phyloP scores from a whole-genome alignment of 2,888 invertebrate species.

The Mythimna albipuncta region DNA sequence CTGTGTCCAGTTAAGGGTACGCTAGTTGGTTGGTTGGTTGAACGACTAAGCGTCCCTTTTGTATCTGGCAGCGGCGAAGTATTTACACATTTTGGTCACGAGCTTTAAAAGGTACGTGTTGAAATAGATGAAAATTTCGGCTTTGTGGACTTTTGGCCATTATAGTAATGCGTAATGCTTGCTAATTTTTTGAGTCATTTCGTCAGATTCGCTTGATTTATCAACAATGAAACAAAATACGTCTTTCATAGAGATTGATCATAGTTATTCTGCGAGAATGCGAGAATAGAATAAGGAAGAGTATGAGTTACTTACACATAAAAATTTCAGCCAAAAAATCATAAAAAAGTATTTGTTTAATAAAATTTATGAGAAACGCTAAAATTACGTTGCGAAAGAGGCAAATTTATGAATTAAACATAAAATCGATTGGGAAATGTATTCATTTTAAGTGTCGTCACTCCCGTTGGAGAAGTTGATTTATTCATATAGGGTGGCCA shows the following conservation, averaged over 20 bases:
- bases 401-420: slow-evolving; percentile 74
- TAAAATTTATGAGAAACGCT: slow-evolving; percentile 38
- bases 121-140: slow-evolving; percentile 30
- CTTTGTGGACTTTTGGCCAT: not conserved
- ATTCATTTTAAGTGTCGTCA: slow-evolving; percentile 69
- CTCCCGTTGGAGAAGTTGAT: slow-evolving; percentile 65
- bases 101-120: slow-evolving; percentile 7
- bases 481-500: slow-evolving; percentile 61
- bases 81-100: slow-evolving; percentile 38
- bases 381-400: slow-evolving; percentile 49
- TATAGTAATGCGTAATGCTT: not conserved
- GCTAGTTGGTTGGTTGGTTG: not conserved
- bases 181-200: slow-evolving; percentile 3
- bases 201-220: not conserved
- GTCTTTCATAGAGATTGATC: slow-evolving; percentile 1
- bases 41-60: slow-evolving; percentile 33
- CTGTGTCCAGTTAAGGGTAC: too few species aligned
- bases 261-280: slow-evolving; percentile 12
- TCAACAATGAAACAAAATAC: not conserved
- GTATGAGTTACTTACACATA: not conserved
- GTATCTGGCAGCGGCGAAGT: slow-evolving; percentile 32
- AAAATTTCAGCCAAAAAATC: slow-evolving; percentile 8
- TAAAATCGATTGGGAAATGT: slow-evolving; percentile 68
- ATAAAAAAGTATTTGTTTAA: slow-evolving; percentile 25
- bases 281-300: not conserved